A percentile compares a stretch with the other conserved stretches of the same genome.
Conservation (phyloP, 1,140 invertebrate genomes). For the Bombus affinis region DNA sequence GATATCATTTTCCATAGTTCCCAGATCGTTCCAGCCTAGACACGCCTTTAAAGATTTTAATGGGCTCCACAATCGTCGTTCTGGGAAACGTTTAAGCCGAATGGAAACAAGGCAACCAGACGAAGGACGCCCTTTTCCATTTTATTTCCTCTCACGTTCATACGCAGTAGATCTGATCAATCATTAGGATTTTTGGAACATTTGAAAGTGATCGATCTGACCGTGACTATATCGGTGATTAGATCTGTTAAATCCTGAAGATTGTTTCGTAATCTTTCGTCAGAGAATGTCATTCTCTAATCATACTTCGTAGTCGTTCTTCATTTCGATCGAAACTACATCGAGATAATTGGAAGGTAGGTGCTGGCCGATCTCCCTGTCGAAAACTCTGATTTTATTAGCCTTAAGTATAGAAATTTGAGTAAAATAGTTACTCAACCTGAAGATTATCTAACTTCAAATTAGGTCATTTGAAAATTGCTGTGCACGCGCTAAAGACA, state of each 20-base stretch:
- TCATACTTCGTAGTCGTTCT: too few relatives aligned
- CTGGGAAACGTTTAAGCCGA: background rate
- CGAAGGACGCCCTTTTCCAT: background rate
- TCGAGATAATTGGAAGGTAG: too few relatives aligned
- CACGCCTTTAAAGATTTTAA: background rate
- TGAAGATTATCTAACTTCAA: too few relatives aligned
- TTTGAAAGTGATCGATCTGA: too few relatives aligned
- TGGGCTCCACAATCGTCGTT: background rate
- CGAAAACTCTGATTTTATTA: too few relatives aligned
- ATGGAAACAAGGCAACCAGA: background rate
- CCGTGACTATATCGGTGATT: too few relatives aligned
- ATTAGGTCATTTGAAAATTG: background rate
- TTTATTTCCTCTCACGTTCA: background rate
- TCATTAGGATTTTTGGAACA: background rate
- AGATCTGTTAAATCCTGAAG: background rate
- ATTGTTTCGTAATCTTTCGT: too few relatives aligned
- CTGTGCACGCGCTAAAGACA: background rate
- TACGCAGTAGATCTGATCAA: background rate
- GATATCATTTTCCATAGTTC: slow-evolving; percentile 35
- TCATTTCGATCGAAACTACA: too few relatives aligned
- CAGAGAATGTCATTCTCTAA: too few relatives aligned
- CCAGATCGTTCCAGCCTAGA: slow-evolving; percentile 3
- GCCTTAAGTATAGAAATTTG: too few relatives aligned
- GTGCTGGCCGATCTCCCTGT: too few relatives aligned
- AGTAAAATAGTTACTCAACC: too few relatives aligned